These are phyloP conservation scores for Anguilla megastoma DNA, from an alignment of 2,797 vertebrate species.

Conservation along the genomic window DNA sequence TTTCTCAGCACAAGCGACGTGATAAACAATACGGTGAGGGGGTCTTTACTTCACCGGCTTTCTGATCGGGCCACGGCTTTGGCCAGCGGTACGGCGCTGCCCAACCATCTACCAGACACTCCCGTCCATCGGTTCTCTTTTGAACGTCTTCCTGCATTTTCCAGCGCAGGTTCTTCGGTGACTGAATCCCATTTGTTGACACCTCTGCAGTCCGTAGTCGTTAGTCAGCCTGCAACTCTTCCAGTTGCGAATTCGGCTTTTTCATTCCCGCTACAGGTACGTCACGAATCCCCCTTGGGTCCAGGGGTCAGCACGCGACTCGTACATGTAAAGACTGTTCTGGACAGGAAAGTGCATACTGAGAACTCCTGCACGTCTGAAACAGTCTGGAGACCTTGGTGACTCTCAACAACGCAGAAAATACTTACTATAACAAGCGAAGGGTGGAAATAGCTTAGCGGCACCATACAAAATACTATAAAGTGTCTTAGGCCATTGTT, in stretches of 20 bases:
- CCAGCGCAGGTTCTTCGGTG: background rate
- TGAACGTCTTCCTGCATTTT: background rate
- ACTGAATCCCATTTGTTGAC: background rate
- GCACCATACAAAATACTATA: background rate
- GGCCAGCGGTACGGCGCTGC: background rate
- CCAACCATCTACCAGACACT: background rate
- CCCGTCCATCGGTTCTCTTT: slow-evolving; percentile 1
- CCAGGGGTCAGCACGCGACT: background rate
- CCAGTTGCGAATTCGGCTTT: slow-evolving; percentile 7
- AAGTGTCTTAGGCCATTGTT: background rate
- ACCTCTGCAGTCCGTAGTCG: background rate
- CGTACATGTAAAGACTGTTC: background rate
- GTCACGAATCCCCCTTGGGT: background rate
- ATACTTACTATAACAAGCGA: background rate
- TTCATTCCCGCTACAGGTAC: background rate
- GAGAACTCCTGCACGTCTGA: background rate
- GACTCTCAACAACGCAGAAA: background rate
- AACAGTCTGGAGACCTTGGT: slow-evolving; percentile 39
- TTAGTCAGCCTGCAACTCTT: background rate
- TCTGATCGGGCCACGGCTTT: slow-evolving; percentile 19
- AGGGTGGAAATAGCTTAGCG: background rate
- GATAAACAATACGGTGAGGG: background rate
- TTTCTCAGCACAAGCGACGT: slow-evolving; percentile 28
- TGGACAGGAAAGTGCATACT: background rate
- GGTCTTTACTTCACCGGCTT: slow-evolving; percentile 15